Evolutionary conservation across 2,797 vertebrate species (phyloP).

Genomic region (Halcyon chelicuti): DNA sequence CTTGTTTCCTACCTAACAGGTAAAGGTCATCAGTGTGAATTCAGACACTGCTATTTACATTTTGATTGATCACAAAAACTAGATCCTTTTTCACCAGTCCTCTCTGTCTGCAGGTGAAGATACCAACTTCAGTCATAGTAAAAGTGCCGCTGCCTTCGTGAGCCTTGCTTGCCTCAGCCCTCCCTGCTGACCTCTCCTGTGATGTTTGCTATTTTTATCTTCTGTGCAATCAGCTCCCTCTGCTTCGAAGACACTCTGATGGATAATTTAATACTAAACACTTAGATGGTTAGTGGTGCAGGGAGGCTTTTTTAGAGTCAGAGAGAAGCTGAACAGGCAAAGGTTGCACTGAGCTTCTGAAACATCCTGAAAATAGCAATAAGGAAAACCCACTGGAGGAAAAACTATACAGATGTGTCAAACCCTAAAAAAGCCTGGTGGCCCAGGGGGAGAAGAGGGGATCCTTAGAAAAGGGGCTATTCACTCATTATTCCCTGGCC

Average conservation of each 20-base stretch:
- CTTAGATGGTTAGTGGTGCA: constrained; percentile 19
- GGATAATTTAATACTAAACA: constrained; percentile 51
- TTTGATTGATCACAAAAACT: background rate
- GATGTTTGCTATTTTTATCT: constrained; percentile 42
- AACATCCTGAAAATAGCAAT: constrained; percentile 13
- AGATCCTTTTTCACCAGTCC: background rate
- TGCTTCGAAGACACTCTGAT: constrained; percentile 26
- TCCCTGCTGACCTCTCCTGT: background rate
- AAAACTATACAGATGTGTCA: background rate
- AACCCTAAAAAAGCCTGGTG: background rate
- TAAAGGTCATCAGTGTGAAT: background rate
- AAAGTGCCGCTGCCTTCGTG: background rate
- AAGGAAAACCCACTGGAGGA: background rate
- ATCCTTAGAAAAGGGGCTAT: constrained; percentile 28
- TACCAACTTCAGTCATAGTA: background rate
- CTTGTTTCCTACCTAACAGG: background rate
- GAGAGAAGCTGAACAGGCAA: background rate
- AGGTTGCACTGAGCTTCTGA: background rate
- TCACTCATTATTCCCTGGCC: background rate
- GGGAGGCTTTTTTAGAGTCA: background rate
- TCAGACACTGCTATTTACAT: fast-evolving
- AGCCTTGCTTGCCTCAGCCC: background rate
- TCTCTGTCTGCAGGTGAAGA: background rate
- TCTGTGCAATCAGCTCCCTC: constrained; percentile 44
- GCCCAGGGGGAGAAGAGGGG: background rate